Conservation (phyloP, 2,888 invertebrate species). For the Dasypolia templi region DNA sequence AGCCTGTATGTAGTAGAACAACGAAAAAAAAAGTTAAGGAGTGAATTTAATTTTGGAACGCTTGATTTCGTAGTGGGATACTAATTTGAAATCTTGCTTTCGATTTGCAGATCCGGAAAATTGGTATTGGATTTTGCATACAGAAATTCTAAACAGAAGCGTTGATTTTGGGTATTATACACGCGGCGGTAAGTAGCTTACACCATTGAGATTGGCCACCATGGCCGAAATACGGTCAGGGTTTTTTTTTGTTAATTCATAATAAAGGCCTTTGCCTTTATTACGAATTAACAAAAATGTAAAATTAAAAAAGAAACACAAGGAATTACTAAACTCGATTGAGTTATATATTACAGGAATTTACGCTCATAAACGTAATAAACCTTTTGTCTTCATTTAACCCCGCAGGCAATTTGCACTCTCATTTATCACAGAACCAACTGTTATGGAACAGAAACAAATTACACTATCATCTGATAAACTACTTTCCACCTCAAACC, state of each 20-base stretch:
- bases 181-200: too few species aligned
- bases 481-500: conserved; percentile 26
- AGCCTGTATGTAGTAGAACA: conserved; percentile 1
- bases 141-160: neutral
- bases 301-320: neutral
- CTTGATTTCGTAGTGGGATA: conserved; percentile 16
- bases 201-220: too few species aligned
- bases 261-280: too few species aligned
- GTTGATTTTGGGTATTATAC: conserved; percentile 17
- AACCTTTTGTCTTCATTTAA: neutral
- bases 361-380: neutral
- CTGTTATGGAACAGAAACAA: conserved; percentile 38
- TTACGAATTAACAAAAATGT: too few species aligned
- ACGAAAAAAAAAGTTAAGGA: conserved; percentile 15
- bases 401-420: neutral
- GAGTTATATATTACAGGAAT: neutral
- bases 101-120: conserved; percentile 9
- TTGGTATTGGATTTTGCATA: conserved; percentile 30
- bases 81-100: conserved; percentile 24
- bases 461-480: conserved; percentile 35
- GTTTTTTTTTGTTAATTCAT: too few species aligned
- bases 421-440: conserved; percentile 31
- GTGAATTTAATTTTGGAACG: conserved; percentile 36
- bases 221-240: too few species aligned
- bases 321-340: neutral